Conservation (phyloP, 1,140 invertebrate species). For the Pseudomyrmex sp. region DNA sequence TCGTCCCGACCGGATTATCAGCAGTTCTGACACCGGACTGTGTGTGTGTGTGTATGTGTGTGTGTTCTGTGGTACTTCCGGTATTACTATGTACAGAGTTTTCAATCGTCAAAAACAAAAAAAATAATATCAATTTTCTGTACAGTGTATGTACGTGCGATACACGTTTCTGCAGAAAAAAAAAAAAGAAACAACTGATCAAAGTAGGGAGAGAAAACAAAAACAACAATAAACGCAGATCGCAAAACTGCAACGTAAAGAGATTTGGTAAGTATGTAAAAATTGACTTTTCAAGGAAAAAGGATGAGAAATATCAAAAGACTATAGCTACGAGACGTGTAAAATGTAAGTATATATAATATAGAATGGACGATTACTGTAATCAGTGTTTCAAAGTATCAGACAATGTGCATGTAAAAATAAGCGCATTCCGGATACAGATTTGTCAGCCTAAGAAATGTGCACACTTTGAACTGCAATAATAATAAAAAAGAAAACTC, state of each 20-base stretch:
- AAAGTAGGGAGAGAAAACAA: not conserved
- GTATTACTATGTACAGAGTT: too few relatives aligned
- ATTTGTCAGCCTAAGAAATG: not conserved
- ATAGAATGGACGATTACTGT: conserved; percentile 4
- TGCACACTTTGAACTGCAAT: conserved; percentile 41
- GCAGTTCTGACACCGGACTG: conserved; percentile 7
- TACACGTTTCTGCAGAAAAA: not conserved
- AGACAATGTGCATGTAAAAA: conserved; percentile 14
- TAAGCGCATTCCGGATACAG: conserved; percentile 39
- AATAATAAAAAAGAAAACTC: conserved; percentile 38
- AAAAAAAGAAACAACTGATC: not conserved
- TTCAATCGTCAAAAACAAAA: conserved; percentile 10
- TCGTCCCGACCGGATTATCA: conserved; percentile 3
- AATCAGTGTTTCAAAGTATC: conserved; percentile 30
- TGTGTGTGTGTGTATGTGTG: not conserved
- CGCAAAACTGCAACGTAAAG: not conserved
- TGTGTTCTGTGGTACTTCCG: not conserved
- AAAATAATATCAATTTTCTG: conserved; percentile 1
- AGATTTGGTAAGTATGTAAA: conserved; percentile 19
- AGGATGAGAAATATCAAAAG: conserved; percentile 19
- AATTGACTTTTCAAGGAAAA: conserved; percentile 30
- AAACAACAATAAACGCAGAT: not conserved
- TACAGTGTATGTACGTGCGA: conserved; percentile 15
- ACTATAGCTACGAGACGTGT: conserved; percentile 6
- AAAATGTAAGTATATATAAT: not conserved